Evolutionary conservation across 2,888 invertebrate genomes (phyloP), one percentile per base, ranked within the genome.

Genomic region (Celastrina argiolus): DNA sequence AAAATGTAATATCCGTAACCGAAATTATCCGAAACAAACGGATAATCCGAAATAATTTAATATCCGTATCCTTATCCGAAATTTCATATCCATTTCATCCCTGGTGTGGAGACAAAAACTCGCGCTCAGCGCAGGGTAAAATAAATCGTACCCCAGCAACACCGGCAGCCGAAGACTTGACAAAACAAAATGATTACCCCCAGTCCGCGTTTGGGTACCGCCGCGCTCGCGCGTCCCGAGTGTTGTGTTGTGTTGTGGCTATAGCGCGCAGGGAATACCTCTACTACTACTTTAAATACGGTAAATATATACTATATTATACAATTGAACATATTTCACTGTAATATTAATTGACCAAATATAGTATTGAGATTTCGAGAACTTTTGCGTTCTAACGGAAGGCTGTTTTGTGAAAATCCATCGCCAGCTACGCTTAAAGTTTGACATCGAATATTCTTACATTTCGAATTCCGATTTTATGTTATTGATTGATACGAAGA

Each of bases 131-230:
- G n/a, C n/a, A n/a, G 51, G 67, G 64, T n/a, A 41, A 59, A 63
- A 22, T 28, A 14, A 1, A n/a, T 12, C 14, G 0, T 51, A 12
- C 22, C 22, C 51, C 12, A 14, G 74, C 74, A 75, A 74, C 74
- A 72, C 73, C 56, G 56, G 61, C 69, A 63, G 64, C 67, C 74
- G 70, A 72, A 75, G 69, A 71, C 71, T 72, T 72, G 69, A 69
- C 74, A 73, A 75, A 74, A 77, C 76, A 74, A 73, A 76, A 75
- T 75, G 74, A 74, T 73, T 73, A 68, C 69, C 71, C 70, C 67
- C 75, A 78, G 78, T 78, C 58, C 75, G 75, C 73, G 77, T 74
- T 74, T 58, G 66, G 68, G 67, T 64, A 66, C 64, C 73, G 64
- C 36, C 22, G 14, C 63, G 56, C 22, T 22, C 5, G 26, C 64